phyloP scores from a whole-genome alignment of 1,140 invertebrate species.

The Ptiloglossa arizonensis region DNA sequence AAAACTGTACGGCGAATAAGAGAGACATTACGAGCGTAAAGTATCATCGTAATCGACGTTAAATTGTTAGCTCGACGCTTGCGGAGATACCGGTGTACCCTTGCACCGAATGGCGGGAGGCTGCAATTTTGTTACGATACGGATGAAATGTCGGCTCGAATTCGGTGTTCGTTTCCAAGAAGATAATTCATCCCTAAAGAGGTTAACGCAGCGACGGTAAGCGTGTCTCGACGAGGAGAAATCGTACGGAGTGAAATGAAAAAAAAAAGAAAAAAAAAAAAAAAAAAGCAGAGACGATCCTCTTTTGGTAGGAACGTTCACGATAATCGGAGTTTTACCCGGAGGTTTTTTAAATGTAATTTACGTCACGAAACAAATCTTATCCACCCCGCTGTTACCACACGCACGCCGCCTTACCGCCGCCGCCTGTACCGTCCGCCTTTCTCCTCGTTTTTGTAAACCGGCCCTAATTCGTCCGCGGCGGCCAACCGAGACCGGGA shows the following conservation, averaged over 20 bases:
- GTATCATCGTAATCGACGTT: too few species aligned
- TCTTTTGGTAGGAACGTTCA: neutral
- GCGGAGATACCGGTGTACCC: too few species aligned
- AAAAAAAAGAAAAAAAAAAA: neutral
- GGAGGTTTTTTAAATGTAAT: neutral
- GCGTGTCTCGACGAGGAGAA: neutral
- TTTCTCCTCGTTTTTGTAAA: neutral
- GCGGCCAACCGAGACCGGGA: neutral
- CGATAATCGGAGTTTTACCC: neutral
- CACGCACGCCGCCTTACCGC: neutral
- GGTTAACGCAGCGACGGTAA: neutral
- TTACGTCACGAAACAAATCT: constrained; percentile 1
- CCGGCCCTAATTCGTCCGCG: neutral
- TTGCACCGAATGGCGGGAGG: too few species aligned
- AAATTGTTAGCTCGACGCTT: too few species aligned
- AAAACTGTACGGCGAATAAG: too few species aligned
- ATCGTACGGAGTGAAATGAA: neutral
- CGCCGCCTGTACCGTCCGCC: too few species aligned
- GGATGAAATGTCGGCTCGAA: too few species aligned
- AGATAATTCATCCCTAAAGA: neutral
- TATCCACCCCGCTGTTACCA: neutral
- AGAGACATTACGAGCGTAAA: too few species aligned
- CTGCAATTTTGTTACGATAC: too few species aligned
- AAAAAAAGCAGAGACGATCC: neutral
- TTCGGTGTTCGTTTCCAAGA: too few species aligned